Base-by-base conservation (phyloP, 2,797 vertebrate genomes). In the Catamblyrhynchus diadema region DNA sequence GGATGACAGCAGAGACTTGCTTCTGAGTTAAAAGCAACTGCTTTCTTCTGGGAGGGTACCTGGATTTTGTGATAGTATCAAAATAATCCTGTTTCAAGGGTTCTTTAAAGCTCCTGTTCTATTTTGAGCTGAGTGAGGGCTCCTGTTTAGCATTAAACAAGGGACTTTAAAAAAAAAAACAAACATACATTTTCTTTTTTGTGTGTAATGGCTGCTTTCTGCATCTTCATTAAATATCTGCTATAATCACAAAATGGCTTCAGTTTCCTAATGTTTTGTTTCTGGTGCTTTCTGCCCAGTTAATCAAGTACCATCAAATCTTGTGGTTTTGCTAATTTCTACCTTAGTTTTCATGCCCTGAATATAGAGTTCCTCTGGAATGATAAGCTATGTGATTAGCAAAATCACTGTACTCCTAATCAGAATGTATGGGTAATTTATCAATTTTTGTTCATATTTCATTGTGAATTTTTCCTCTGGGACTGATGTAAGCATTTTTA, bases 321-420 rank as follows among this genome's bases (percentile, higher is more conserved):
- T 86, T 92, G 53, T 44, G 12, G 70, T 91, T 93, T 86, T 93
- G 73, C 82, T 95, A 77, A 96, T 96, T 90, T 93, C 51, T 73
- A 32, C 39, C 6, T 90, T 57, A 47, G 53, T 78, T 94, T 94
- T 88, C 39, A 20, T 96, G 85, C 81, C 75, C 42, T 91, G 94
- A 95, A 91, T 95, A n/a, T 39, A 72, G 82, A 75, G 50, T 81
- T 95, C 84, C 71, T 80, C 53, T 90, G 86, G 41, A 81, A 41
- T 44, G 50, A 53, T 51, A 90, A 91, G 25, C 19, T 92, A 35
- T 54, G 60, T 72, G 80, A 91, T 95, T 75, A 93, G 77, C 71
- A 50, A 92, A 94, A 88, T 93, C 64, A 59, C 54, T 42, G 50
- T 45, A 33, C 66, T 94, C 62, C 48, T 94, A 56, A 94, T 92